Base-by-base conservation (phyloP, 2,113 vertebrate genomes). In the Anhinga rufa region DNA sequence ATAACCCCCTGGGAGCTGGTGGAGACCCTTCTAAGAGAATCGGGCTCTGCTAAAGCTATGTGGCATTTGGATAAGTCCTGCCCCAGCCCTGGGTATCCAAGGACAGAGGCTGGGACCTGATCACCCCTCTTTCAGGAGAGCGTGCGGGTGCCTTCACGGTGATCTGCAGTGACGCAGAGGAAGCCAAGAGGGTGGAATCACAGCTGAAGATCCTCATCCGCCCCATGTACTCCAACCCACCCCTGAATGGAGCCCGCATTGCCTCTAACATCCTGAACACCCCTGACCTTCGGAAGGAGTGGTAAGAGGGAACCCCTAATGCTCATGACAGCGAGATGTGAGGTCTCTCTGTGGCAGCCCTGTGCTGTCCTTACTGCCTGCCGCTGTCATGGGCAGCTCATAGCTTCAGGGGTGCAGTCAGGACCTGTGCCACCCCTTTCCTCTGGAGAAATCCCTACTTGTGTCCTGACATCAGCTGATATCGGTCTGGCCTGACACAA, bases 191-290 rank as follows among this genome's bases (percentile, higher is more conserved):
- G 60, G 99, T 99, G 0, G 99, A 99, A 76, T 99, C 99, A 3
- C 99, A 99, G 93, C 96, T 99, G 76, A 99, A 99, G 98, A 99
- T 99, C 95, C 98, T 99, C 71, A 99, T 99, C 96, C 98, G 99
- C 26, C 99, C 99, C 91, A 99, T 99, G 98, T 99, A 99, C 93
- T 99, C 99, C 95, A 99, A 99, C 97, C 99, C 99, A 2, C 99
- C 99, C 10, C 34, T 99, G 95, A 99, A 99, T 0, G 99, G 99
- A 17, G 99, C 99, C 34, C 98, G 99, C 72, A 99, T 99, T 12
- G 99, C 99, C 24, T 80, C 99, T 2, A 93, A 98, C 40, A 99
- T 99, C 87, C 98, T 99, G 32, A 99, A 97, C 97, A 98, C 98
- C 70, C 99, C 99, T 4, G 99, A 99, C 6, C 98, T 99, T 49